Base-by-base conservation (phyloP, 2,888 invertebrate species). In the Rhagonycha lutea region DNA sequence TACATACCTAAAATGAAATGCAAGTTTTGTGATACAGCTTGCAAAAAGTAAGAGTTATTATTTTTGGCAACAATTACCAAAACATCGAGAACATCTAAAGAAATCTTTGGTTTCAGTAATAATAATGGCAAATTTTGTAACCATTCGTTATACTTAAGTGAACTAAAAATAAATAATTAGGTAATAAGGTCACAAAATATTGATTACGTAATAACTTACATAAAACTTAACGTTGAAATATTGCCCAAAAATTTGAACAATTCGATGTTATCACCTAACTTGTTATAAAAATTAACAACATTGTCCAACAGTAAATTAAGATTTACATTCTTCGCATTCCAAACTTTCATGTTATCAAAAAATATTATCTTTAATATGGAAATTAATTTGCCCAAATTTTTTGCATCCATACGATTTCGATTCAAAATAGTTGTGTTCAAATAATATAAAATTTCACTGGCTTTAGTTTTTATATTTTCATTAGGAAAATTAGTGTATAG, bases 361-460 rank as follows among this genome's bases (percentile, higher is more conserved):
- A 32, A 69, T 18, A 69, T 69, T 24, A 60, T 29, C 14, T 24
- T 12, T 60, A 65, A 73, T 23, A 69, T 68, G 5, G 12, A 60
- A 61, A 63, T 26, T 32, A 65, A 26, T 61, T 23, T 63, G 10
- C 67, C 28, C 29, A 71, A 29, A 71, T 80, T 73, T 68, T 81
- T 79, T 23, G 65, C 28, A 12, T 29, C 10, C 24, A 84, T 69
- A 67, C 79, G 77, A 28, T 78, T 81, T 69, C 71, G 70, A 61
- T 79, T 82, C 7, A 79, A 63, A 11, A 84, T 73, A 76, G 81
- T 81, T 65, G 75, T 90, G 81, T 89, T 90, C 79, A 92, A 85
- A 82, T 91, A 92, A 76, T 88, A 86, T 0, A 90, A 79, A 23
- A 92, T 86, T 47, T 87, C 83, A 14, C 78, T 78, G 61, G 89